Base-by-base conservation (phyloP, 2,113 vertebrate genomes). In the Tragelaphus scriptus region DNA sequence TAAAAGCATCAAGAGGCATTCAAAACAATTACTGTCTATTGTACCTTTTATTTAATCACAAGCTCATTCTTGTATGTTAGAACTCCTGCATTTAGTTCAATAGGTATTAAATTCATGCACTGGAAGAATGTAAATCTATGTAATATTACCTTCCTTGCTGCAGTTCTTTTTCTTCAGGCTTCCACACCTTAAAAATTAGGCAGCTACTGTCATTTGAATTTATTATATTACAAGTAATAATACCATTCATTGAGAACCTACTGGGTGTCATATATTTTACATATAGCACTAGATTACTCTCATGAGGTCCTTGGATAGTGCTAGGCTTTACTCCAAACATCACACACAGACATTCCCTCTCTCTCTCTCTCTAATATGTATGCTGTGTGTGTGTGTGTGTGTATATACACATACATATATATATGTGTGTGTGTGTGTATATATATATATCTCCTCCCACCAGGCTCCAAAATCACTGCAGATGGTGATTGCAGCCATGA, bases 21-120 rank as follows among this genome's bases (percentile, higher is more conserved):
- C 32, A 85, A 89, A 97, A 92, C 84, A 91, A 85, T 96, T 97
- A 97, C 53, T 87, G 40, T 49, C 88, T 80, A 47, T 86, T 95
- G 61, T 63, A 82, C 53, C 56, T 89, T 93, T 96, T 94, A 95
- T 79, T 96, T 90, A 97, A 95, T 96, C 85, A 93, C 40, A 88
- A 9, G 25, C 86, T 88, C 21, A 30, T 53, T 92, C 81, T 96
- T 71, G 21, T 61, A n/a, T 56, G 56, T 95, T 32, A 53, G 63
- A 40, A 51, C 19, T n/a, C 21, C 51, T 59, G 40, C 28, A 9
- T 90, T 94, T 91, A 47, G 36, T 89, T 96, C 85, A 94, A 91
- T 85, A 95, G 79, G 80, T 94, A n/a, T 81, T 94, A 94, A 96
- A 88, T 63, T 85, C 93, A 93, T 91, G 49, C 77, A 49, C 49